Evolutionary conservation across 1,140 invertebrate genomes (phyloP).

Genomic region (Leptoteleia sp.): DNA sequence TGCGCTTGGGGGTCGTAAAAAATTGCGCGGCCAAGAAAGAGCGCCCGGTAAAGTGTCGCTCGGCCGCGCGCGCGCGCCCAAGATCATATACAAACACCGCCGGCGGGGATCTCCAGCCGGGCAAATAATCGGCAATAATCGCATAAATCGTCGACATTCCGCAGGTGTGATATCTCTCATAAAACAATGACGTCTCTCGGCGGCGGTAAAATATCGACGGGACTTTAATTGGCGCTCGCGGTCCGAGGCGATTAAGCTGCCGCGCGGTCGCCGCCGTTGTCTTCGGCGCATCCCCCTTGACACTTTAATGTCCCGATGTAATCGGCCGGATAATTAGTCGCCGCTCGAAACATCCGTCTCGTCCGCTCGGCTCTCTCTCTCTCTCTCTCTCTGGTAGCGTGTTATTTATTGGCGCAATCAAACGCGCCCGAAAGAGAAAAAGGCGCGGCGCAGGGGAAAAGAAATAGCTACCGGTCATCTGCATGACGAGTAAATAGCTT

Average conservation of each 20-base stretch:
- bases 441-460: slow-evolving; percentile 62
- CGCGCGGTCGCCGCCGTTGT: slow-evolving; percentile 36
- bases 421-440: slow-evolving; percentile 64
- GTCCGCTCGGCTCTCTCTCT: too few relatives aligned
- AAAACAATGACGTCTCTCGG: slow-evolving; percentile 56
- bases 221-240: slow-evolving; percentile 50
- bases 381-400: slow-evolving; percentile 40
- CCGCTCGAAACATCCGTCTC: slow-evolving; percentile 65
- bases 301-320: slow-evolving; percentile 66
- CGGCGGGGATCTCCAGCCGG: slow-evolving; percentile 5
- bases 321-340: slow-evolving; percentile 68
- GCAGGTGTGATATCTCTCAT: slow-evolving; percentile 45
- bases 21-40: too few relatives aligned
- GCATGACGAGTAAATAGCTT: slow-evolving; percentile 76
- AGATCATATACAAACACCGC: too few relatives aligned
- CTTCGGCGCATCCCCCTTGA: slow-evolving; percentile 54
- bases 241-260: slow-evolving; percentile 51
- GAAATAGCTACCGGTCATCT: slow-evolving; percentile 75
- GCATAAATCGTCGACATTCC: slow-evolving; percentile 21
- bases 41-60: too few relatives aligned
- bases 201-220: slow-evolving; percentile 45
- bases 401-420: slow-evolving; percentile 75
- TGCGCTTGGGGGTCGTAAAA: too few relatives aligned
- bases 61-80: too few relatives aligned
- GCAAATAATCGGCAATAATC: slow-evolving; percentile 23